Percentiles rank a stretch among this genome's conserved stretches.
Conservation (phyloP, 2,113 vertebrate species). For the Chloroceryle aenea region DNA sequence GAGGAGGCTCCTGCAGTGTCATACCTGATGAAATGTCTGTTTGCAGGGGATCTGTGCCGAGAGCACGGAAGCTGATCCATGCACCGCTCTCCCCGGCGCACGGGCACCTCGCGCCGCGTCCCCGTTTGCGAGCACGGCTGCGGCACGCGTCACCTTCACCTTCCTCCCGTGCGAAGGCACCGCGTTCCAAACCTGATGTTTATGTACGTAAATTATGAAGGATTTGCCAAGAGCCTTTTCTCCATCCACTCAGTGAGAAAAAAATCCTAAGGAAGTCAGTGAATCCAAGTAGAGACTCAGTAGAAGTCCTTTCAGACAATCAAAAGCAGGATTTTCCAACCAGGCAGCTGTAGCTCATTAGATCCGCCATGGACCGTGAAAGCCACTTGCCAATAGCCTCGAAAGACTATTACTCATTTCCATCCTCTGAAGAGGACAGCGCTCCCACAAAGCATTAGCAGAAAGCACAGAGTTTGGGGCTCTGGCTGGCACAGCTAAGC, state of each 20-base stretch:
- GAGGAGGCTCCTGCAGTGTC: background rate
- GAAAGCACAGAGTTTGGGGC: background rate
- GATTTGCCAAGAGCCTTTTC: background rate
- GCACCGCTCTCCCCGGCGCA: background rate
- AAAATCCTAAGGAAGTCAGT: background rate
- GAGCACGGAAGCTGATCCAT: background rate
- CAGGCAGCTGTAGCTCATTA: conserved; percentile 70
- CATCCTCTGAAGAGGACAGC: conserved; percentile 32
- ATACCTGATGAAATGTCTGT: background rate
- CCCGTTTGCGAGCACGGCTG: background rate
- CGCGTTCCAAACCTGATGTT: background rate
- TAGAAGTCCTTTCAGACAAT: conserved; percentile 38
- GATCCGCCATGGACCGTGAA: conserved; percentile 51
- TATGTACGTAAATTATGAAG: background rate
- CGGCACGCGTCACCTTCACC: background rate
- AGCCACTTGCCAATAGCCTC: conserved; percentile 68
- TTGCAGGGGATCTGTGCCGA: background rate
- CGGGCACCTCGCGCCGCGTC: background rate
- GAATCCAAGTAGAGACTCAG: conserved; percentile 22
- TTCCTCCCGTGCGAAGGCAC: background rate
- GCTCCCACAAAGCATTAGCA: conserved; percentile 25
- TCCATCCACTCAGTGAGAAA: background rate
- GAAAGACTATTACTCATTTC: conserved; percentile 47
- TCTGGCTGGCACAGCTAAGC: background rate
- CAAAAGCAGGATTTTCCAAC: conserved; percentile 63